Evolutionary conservation across 2,113 vertebrate genomes (phyloP).

Genomic region (Aldabrachelys gigantea): DNA sequence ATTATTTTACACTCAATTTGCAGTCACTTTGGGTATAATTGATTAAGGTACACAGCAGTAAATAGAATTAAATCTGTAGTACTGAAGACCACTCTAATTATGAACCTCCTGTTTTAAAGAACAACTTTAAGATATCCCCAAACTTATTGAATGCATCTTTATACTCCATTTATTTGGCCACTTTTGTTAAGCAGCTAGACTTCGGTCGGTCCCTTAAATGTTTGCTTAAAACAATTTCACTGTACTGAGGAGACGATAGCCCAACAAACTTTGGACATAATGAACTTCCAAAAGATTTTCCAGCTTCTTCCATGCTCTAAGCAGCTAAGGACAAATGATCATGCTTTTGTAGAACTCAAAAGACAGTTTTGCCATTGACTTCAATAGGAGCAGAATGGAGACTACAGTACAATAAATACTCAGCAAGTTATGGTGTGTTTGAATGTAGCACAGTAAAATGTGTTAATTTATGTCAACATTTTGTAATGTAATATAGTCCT

Average conservation of each 20-base stretch:
- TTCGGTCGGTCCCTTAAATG: background rate
- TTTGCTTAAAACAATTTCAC: background rate
- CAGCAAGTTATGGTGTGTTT: accelerated
- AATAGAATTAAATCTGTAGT: background rate
- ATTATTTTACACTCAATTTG: background rate
- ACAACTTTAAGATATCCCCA: background rate
- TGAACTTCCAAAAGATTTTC: background rate
- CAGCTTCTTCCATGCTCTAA: background rate
- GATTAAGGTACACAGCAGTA: background rate
- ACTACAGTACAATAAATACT: accelerated
- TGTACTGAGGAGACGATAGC: background rate
- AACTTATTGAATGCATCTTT: background rate
- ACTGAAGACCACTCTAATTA: background rate
- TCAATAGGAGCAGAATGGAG: background rate
- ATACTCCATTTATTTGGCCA: background rate
- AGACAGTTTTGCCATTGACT: too few species aligned
- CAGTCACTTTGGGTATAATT: background rate
- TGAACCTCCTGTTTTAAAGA: background rate
- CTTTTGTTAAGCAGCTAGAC: background rate
- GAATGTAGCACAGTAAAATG: accelerated
- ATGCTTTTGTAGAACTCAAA: background rate
- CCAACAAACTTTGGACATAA: background rate
- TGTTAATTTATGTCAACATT: accelerated
- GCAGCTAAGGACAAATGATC: background rate
- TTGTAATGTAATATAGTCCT: accelerated